Evolutionary conservation across 2,888 invertebrate species (phyloP).

Genomic region (Lomographa bimaculata): DNA sequence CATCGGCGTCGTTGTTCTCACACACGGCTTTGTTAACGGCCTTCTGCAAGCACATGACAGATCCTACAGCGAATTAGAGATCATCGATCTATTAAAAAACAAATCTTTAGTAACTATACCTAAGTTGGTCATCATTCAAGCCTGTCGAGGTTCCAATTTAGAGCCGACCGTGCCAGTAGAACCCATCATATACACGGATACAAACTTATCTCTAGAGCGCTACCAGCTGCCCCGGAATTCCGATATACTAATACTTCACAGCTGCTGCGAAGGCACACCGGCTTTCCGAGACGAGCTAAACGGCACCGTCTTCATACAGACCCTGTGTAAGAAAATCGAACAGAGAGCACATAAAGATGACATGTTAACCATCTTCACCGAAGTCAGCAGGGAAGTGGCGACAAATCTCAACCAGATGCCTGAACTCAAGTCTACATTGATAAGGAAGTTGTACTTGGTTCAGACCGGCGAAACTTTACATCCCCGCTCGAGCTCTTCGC

Average conservation of each 20-base stretch:
- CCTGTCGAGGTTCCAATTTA: conserved; percentile 58
- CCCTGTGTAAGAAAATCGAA: conserved; percentile 59
- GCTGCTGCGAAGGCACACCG: conserved; percentile 61
- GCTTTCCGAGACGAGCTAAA: conserved; percentile 36
- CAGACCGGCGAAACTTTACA: conserved; percentile 37
- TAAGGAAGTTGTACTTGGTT: conserved; percentile 56
- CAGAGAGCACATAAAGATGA: conserved; percentile 47
- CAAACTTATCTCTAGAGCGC: conserved; percentile 50
- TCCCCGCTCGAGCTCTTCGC: not conserved
- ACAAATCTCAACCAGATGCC: conserved; percentile 41
- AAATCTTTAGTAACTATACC: conserved; percentile 65
- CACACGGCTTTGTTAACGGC: conserved; percentile 61
- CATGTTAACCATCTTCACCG: conserved; percentile 60
- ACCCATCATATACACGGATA: conserved; percentile 47
- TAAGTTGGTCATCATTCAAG: conserved; percentile 67
- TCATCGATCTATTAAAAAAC: conserved; percentile 59
- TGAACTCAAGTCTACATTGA: conserved; percentile 43
- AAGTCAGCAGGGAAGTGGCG: conserved; percentile 62
- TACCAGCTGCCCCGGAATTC: conserved; percentile 68
- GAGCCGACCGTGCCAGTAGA: conserved; percentile 45
- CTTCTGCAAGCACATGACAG: conserved; percentile 57
- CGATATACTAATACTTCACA: conserved; percentile 65
- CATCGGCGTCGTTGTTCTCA: conserved; percentile 59
- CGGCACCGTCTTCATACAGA: conserved; percentile 71
- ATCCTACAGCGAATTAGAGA: conserved; percentile 57